These are phyloP conservation scores for Aptenodytes forsteri DNA, from an alignment of 2,113 vertebrate species.

Conservation along the genomic window DNA sequence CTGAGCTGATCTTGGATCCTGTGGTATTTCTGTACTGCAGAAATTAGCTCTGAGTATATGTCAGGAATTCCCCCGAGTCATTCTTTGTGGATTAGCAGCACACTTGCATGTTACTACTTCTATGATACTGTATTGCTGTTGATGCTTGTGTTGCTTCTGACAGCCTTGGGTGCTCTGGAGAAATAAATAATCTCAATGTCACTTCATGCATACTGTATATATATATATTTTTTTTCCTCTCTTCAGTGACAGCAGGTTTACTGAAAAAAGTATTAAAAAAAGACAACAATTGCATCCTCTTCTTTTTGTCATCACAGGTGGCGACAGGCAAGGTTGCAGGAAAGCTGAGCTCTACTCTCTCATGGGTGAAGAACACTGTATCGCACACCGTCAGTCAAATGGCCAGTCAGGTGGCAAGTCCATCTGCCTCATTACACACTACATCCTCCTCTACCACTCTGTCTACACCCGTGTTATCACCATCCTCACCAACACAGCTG, in stretches of 20 bases:
- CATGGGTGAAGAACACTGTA: conserved; percentile 99
- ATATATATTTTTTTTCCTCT: neutral
- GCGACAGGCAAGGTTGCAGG: conserved; percentile 98
- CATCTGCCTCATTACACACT: conserved; percentile 89
- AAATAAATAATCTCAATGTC: neutral
- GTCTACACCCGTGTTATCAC: conserved; percentile 86
- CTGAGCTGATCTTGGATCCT: neutral
- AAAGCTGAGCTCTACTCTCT: conserved; percentile 99
- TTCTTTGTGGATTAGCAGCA: neutral
- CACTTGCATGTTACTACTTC: neutral
- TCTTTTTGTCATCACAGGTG: conserved; percentile 80
- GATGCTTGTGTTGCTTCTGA: neutral
- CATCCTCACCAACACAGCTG: conserved; percentile 85
- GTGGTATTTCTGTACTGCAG: conserved; percentile 24
- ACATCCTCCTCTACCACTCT: conserved; percentile 86
- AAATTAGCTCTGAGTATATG: neutral
- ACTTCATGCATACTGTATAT: neutral
- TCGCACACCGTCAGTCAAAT: conserved; percentile 98
- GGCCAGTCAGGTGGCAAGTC: conserved; percentile 98
- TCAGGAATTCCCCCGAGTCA: neutral
- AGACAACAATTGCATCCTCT: neutral
- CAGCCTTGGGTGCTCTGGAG: neutral
- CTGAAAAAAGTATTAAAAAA: neutral
- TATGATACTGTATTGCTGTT: neutral
- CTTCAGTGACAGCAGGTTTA: neutral